Base-by-base conservation (phyloP, 2,888 invertebrate species). In the Apocheima hispidaria region DNA sequence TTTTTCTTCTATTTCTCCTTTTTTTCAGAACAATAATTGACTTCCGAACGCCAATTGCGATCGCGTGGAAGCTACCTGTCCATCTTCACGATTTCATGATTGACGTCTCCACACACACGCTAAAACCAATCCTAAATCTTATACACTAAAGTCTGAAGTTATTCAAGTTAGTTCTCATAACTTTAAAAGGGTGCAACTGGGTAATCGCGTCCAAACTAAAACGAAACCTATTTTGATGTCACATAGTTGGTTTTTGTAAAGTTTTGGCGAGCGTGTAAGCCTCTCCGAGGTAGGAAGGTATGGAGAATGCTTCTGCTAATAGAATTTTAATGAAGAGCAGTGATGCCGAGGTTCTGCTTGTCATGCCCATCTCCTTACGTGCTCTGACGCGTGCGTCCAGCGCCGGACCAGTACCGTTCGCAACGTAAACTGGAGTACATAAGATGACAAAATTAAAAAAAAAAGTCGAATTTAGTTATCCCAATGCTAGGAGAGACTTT, bases 321-420 rank as follows among this genome's bases (percentile, higher is more conserved):
- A 92, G 91, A 91, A 90, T 90, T 90, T 91, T 92, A 92, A 92
- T 92, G 91, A 92, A 92, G 89, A 89, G 90, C 90, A 90, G 92
- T 88, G 85, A 87, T 90, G 81, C 72, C 69, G 83, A 81, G 79
- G 86, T 88, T 87, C 82, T 91, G 92, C 91, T 82, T 86, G 91
- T 92, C 92, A 92, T 91, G 92, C 86, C 85, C 86, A 86, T 89
- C 92, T 87, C 84, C 84, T 88, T 88, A 88, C 84, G 87, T 86
- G 85, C 75, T 83, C 80, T 75, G 78, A 84, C 85, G 87, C 83
- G 84, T 83, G 83, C 79, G 78, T 73, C 74, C 76, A 75, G 71
- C 69, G 72, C 23, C 20, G 52, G 56, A 51, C 60, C 3, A 1
- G 80, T 84, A 88, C 69, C 23, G 82, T 72, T 56, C 12, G 81